Evolutionary conservation across 2,113 vertebrate genomes (phyloP).

Genomic region (Crotalus viridis): DNA sequence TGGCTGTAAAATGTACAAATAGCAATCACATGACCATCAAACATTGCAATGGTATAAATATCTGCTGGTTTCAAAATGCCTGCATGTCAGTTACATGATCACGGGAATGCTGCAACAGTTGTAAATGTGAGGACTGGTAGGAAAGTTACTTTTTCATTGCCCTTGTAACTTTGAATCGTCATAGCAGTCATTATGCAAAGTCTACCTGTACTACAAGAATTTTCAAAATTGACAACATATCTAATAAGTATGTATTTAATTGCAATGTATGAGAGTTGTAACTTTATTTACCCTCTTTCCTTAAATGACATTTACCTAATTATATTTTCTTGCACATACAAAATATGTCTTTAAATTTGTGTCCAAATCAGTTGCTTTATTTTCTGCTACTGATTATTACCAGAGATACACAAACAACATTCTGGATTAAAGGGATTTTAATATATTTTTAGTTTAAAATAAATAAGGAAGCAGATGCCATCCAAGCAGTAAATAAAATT

Average conservation of each 20-base stretch:
- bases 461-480: background rate
- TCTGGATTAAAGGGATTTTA: background rate
- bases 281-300: background rate
- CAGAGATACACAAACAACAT: background rate
- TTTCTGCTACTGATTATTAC: background rate
- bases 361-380: background rate
- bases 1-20: background rate
- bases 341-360: background rate
- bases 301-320: background rate
- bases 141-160: background rate
- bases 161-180: background rate
- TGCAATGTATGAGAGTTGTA: background rate
- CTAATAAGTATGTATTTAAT: background rate
- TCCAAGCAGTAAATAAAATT: background rate
- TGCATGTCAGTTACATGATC: background rate
- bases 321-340: background rate
- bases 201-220: too few species aligned
- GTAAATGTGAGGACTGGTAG: background rate
- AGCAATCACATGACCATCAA: background rate
- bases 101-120: too few species aligned
- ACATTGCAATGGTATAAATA: too few species aligned
- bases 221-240: background rate
- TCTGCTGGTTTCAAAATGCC: background rate
- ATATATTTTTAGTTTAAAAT: background rate
- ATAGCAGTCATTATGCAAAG: background rate